Conservation (phyloP, 2,888 invertebrate genomes). For the Heliconius ismenius region DNA sequence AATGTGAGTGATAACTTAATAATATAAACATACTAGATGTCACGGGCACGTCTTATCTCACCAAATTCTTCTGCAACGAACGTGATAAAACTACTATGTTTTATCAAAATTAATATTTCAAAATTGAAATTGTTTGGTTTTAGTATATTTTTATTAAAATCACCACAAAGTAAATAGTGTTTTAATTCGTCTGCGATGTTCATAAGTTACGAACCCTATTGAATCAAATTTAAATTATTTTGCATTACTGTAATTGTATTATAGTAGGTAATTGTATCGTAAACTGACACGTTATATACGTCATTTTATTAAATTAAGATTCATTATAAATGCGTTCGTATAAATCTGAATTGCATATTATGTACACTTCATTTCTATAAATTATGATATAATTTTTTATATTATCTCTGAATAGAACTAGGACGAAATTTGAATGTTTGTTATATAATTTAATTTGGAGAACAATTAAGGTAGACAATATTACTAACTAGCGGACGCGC, state of each 20-base stretch:
- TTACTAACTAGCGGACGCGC: too few species aligned
- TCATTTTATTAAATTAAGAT: background rate
- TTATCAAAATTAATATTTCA: background rate
- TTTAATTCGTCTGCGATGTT: too few species aligned
- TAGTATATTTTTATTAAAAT: too few species aligned
- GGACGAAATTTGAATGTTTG: background rate
- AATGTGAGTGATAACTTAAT: constrained; percentile 35
- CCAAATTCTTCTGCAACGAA: constrained; percentile 26
- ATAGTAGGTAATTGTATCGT: background rate
- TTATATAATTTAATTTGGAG: background rate
- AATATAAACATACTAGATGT: constrained; percentile 38
- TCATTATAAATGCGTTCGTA: background rate
- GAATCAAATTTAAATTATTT: background rate
- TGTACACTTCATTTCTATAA: too few species aligned
- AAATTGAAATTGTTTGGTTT: too few species aligned
- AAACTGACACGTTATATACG: background rate
- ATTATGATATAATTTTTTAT: too few species aligned
- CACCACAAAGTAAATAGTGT: too few species aligned
- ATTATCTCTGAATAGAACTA: background rate
- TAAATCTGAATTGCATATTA: too few species aligned
- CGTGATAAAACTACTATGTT: constrained; percentile 17
- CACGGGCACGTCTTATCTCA: constrained; percentile 35
- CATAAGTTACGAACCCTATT: too few species aligned
- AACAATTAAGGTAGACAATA: background rate
- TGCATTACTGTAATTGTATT: background rate